These are phyloP conservation scores for Zaprionus lachaisei DNA, from an alignment of 1,140 invertebrate genomes.

Conservation along the genomic window DNA sequence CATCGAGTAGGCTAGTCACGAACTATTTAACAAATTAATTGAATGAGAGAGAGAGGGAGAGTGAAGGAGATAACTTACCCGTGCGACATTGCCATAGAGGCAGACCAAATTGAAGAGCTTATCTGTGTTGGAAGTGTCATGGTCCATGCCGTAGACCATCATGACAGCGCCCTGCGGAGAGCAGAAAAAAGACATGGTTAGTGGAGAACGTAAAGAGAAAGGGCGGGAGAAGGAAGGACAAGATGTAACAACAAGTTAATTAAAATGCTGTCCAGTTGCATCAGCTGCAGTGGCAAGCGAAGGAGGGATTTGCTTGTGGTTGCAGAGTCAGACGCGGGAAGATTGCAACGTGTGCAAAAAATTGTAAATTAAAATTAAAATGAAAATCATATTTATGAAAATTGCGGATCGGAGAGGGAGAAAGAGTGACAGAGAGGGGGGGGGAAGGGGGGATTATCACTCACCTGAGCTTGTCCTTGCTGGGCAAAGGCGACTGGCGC, in stretches of 20 bases:
- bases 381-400: slow-evolving; percentile 45
- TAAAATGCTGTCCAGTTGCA: slow-evolving; percentile 63
- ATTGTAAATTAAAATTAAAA: slow-evolving; percentile 50
- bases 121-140: slow-evolving; percentile 97
- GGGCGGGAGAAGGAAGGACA: not conserved
- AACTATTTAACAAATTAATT: slow-evolving; percentile 42
- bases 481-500: slow-evolving; percentile 79
- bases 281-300: slow-evolving; percentile 8
- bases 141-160: slow-evolving; percentile 99
- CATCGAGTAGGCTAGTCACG: slow-evolving; percentile 22
- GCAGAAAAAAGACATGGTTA: slow-evolving; percentile 2
- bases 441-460: slow-evolving; percentile 23
- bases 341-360: slow-evolving; percentile 37
- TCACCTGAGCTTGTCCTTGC: slow-evolving; percentile 82
- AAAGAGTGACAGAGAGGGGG: not conserved
- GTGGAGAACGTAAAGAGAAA: slow-evolving; percentile 1
- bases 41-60: slow-evolving; percentile 1
- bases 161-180: slow-evolving; percentile 91
- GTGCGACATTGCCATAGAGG: slow-evolving; percentile 98
- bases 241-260: slow-evolving; percentile 59
- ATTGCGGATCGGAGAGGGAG: not conserved
- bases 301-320: slow-evolving; percentile 4
- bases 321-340: not conserved
- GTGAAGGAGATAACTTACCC: slow-evolving; percentile 88
- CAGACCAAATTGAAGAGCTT: slow-evolving; percentile 99